Evolutionary conservation across 2,888 invertebrate genomes (phyloP).

Genomic region (Hemithea aestivaria): DNA sequence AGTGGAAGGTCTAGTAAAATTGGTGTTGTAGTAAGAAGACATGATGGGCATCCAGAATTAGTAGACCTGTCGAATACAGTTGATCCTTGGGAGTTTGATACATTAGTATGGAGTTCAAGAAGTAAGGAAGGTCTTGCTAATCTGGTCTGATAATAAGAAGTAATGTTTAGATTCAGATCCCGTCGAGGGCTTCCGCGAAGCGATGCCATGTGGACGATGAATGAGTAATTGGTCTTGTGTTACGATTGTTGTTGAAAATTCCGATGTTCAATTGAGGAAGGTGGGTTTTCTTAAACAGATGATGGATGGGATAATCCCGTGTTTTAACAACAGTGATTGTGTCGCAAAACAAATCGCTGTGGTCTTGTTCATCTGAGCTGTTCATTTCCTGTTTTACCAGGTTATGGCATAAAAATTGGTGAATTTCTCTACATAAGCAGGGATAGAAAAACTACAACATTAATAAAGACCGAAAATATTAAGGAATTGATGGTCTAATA

Average conservation of each 20-base stretch:
- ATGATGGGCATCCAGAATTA: conserved; percentile 2
- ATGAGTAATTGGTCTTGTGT: conserved; percentile 30
- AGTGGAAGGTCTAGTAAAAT: conserved; percentile 2
- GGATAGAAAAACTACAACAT: no score
- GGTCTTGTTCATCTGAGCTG: no score
- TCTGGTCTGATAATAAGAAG: conserved; percentile 49
- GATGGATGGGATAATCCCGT: conserved; percentile 10
- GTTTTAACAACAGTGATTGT: conserved; percentile 5
- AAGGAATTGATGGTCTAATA: no score
- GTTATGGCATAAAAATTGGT: no score
- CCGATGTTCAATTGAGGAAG: conserved; percentile 30
- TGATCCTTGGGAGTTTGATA: not conserved
- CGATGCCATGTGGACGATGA: conserved; percentile 47
- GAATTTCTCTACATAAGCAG: no score
- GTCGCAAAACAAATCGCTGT: no score
- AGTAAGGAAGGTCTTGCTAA: conserved; percentile 27
- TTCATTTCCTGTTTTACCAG: no score
- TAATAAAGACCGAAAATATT: no score
- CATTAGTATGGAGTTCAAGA: conserved; percentile 9
- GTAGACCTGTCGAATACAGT: conserved; percentile 1
- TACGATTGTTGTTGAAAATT: conserved; percentile 36
- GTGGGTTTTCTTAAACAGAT: conserved; percentile 20
- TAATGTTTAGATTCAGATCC: conserved; percentile 69
- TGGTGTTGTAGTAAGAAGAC: conserved; percentile 17
- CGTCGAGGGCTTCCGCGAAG: conserved; percentile 69